These are phyloP conservation scores for Molossus molossus DNA, from an alignment of 2,797 vertebrate genomes.

Conservation along the genomic window DNA sequence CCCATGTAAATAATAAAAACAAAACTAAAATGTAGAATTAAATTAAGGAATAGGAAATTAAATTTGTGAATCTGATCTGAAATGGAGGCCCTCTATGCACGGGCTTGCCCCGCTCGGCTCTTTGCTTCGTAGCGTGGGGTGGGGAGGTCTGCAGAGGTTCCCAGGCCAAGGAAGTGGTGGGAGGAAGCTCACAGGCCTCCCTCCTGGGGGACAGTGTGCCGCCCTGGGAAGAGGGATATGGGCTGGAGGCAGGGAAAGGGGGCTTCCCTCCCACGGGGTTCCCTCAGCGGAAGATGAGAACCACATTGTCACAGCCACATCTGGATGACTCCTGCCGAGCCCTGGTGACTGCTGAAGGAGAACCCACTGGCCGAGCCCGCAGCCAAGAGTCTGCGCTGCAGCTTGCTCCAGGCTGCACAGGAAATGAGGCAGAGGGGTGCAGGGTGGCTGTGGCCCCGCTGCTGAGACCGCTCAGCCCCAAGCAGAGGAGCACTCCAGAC, in stretches of 20 bases:
- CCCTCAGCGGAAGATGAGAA: constrained; percentile 83
- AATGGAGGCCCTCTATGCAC: constrained; percentile 82
- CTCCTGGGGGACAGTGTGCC: not conserved
- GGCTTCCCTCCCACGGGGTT: constrained; percentile 75
- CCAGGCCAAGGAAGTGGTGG: not conserved
- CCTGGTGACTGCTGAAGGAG: constrained; percentile 81
- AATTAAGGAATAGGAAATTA: constrained; percentile 88
- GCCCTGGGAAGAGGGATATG: not conserved
- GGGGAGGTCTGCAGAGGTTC: constrained; percentile 12
- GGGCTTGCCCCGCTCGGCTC: constrained; percentile 78
- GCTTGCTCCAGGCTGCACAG: constrained; percentile 73
- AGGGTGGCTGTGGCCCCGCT: constrained; percentile 70
- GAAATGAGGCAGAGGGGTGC: constrained; percentile 84
- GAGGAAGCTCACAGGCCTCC: not conserved
- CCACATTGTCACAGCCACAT: constrained; percentile 82
- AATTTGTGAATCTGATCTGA: constrained; percentile 88
- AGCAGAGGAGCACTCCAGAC: not conserved
- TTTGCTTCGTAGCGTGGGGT: constrained; percentile 26
- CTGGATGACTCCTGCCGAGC: constrained; percentile 81
- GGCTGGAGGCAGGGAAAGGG: not conserved
- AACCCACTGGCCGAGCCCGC: constrained; percentile 81
- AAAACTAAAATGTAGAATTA: constrained; percentile 87
- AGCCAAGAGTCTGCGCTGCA: constrained; percentile 53
- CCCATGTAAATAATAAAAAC: constrained; percentile 86
- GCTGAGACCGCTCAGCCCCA: constrained; percentile 64